Conservation (phyloP, 2,888 invertebrate genomes). For the Idaea dimidiata region DNA sequence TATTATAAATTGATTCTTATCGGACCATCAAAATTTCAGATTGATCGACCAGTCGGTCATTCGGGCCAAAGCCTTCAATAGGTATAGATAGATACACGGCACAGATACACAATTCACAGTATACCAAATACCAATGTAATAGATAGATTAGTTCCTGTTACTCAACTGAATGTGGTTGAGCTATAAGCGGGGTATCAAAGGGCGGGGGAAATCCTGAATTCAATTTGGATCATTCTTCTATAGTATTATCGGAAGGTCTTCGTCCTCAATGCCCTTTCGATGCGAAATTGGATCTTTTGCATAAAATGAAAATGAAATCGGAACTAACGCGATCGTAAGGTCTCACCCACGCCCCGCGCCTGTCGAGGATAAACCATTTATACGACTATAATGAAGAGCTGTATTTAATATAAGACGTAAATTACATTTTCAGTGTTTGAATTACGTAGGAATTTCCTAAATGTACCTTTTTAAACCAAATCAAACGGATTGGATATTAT, state of each 20-base stretch:
- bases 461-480: no score
- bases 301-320: conserved; percentile 76
- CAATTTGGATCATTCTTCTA: conserved; percentile 78
- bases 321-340: conserved; percentile 51
- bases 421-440: no score
- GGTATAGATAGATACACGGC: no score
- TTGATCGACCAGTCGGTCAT: no score
- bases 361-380: background rate
- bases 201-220: conserved; percentile 47
- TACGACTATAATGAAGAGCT: background rate
- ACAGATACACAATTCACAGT: no score
- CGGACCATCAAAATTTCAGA: no score
- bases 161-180: background rate
- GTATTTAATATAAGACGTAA: no score
- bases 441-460: no score
- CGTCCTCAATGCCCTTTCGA: conserved; percentile 38
- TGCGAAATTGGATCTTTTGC: conserved; percentile 74
- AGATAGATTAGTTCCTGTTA: background rate
- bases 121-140: background rate
- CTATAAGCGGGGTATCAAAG: conserved; percentile 13
- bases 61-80: no score
- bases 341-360: background rate
- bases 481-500: no score
- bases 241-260: conserved; percentile 54
- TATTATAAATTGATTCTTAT: no score